Percentiles rank a stretch among this genome's conserved stretches.
Conservation (phyloP, 2,113 vertebrate genomes). For the Spea bombifrons region DNA sequence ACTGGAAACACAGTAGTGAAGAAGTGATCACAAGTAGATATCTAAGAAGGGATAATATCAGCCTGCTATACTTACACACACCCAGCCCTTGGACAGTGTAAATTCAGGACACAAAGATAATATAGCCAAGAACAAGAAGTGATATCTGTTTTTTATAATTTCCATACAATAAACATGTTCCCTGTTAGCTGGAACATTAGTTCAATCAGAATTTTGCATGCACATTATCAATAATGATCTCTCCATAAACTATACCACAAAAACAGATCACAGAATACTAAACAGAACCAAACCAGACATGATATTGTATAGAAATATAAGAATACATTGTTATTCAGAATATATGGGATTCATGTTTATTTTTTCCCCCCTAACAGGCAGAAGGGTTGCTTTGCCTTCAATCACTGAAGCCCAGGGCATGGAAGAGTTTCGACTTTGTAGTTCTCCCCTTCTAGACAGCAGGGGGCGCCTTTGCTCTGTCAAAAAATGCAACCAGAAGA, state of each 20-base stretch:
- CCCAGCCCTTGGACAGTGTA: not conserved
- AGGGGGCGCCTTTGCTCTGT: slow-evolving; percentile 64
- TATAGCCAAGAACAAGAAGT: slow-evolving; percentile 4
- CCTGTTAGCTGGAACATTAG: not conserved
- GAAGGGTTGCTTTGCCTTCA: not conserved
- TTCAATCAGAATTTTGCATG: not conserved
- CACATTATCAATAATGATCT: not conserved
- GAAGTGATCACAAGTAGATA: slow-evolving; percentile 6
- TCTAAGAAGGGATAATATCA: not conserved
- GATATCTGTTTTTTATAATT: slow-evolving; percentile 5
- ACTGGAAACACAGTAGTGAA: slow-evolving; percentile 11
- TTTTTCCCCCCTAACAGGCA: slow-evolving; percentile 16
- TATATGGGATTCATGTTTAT: not conserved
- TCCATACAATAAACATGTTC: not conserved
- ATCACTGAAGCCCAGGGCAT: not conserved
- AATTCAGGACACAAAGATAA: not conserved
- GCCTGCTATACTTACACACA: not conserved
- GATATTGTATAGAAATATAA: not conserved
- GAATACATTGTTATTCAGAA: too few relatives aligned
- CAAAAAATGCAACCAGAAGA: slow-evolving; percentile 1
- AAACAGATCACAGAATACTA: not conserved
- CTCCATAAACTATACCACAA: not conserved
- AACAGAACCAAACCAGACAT: slow-evolving; percentile 4
- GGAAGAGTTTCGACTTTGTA: slow-evolving; percentile 23
- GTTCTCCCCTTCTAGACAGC: slow-evolving; percentile 51